Evolutionary conservation across 2,888 invertebrate species (phyloP), one percentile per base, ranked within the genome.

Genomic region (Crematogaster levior): DNA sequence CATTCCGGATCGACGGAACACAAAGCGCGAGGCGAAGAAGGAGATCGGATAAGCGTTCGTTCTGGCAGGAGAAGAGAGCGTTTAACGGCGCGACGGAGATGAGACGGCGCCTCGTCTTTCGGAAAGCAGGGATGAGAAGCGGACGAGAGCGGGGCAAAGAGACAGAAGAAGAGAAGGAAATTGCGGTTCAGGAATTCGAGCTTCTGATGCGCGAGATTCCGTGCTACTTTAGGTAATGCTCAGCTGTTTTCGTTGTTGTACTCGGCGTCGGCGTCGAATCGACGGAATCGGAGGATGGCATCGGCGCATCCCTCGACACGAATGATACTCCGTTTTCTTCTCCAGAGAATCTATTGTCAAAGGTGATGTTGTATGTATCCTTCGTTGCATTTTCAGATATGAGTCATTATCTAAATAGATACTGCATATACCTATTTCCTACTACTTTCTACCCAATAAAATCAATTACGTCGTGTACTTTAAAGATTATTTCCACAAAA

Each of bases 101-200:
- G 80, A 68, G 65, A 66, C 43, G 66, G 60, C 40, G 37, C 65
- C 61, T 30, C 58, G 53, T 30, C 24, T 68, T 77, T 34, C 65
- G 72, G 51, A 56, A 77, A 40, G 58, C 24, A 24, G 81, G 21
- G 37, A 18, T 18, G 63, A 63, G 63, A 27, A 7, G 43, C 24
- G 63, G 15, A 15, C 3, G 40, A 12, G 61, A 53, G 56, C 27
- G 37, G 27, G 27, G 37, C 56, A 51, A 70, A 61, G 46, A 80
- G 85, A 66, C 58, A 48, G 37, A 65, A 81, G 75, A 65, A 79
- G 72, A 60, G 68, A 61, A 84, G 86, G 86, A 88, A 88, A 88
- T 88, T 88, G 86, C 82, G 88, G 82, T 87, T 85, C 79, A 68
- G 68, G 88, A 88, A 88, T 85, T 84, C 79, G 77, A 63, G 81